Base-by-base conservation (phyloP, 2,797 vertebrate genomes). In the Thaleichthys pacificus region DNA sequence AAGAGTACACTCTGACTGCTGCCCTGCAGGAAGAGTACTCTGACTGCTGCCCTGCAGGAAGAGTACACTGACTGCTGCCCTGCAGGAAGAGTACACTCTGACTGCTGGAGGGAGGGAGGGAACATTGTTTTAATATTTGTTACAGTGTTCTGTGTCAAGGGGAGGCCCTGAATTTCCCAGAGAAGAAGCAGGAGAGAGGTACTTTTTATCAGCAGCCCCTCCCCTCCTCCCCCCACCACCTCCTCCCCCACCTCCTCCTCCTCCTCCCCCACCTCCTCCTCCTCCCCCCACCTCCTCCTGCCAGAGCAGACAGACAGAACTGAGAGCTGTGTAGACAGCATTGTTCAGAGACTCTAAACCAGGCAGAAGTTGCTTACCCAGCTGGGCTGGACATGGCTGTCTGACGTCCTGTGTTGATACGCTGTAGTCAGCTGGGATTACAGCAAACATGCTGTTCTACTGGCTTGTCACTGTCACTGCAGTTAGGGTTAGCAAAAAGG, bases 331-430 rank as follows among this genome's bases (percentile, higher is more conserved):
- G 70, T 69, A 72, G 61, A 58, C 70, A 30, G n/a, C n/a, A n/a
- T n/a, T n/a, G n/a, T n/a, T n/a, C n/a, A n/a, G n/a, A n/a, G n/a
- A n/a, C n/a, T n/a, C n/a, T n/a, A 57, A 79, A 72, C 66, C 61
- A 71, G 72, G 73, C 70, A 82, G 77, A 82, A 82, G 80, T 64
- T 79, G 70, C 72, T 42, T 56, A 68, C 69, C 78, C 62, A 4
- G 81, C 84, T 66, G 24, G 77, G 70, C 42, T 57, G 68, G 71
- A 76, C 61, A 30, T 62, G 76, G 60, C 6, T 15, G 68, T 65
- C 70, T 21, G 51, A 26, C 30, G 61, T 57, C 66, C 42, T 61
- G 67, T 62, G 32, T 65, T 54, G 17, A 19, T 60, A 56, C 42
- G 21, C 22, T 30, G 28, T 22, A 19, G 38, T 69, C 32, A 24